Conservation (phyloP, 2,113 vertebrate species). For the Pavo muticus region DNA sequence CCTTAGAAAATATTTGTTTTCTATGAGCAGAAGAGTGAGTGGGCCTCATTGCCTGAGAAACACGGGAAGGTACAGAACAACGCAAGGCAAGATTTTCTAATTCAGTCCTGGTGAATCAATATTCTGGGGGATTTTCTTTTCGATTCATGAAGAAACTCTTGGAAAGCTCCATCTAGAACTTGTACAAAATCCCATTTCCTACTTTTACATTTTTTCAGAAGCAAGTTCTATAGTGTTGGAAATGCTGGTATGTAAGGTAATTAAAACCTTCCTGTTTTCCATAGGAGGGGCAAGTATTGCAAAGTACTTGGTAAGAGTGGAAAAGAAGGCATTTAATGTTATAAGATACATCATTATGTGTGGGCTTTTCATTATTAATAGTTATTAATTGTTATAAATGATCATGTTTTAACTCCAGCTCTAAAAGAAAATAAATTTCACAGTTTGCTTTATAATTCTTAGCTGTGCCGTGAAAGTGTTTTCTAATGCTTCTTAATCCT, state of each 20-base stretch:
- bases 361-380: background rate
- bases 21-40: background rate
- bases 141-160: background rate
- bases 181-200: background rate
- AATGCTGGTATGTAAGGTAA: background rate
- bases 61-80: background rate
- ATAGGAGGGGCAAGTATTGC: background rate
- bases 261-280: background rate
- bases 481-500: background rate
- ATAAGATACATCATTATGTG: background rate
- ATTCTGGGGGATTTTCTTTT: background rate
- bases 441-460: background rate
- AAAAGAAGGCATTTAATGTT: background rate
- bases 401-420: background rate
- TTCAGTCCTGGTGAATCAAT: background rate
- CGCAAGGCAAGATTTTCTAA: background rate
- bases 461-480: background rate
- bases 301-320: background rate
- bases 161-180: background rate
- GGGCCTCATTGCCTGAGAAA: background rate
- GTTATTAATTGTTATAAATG: background rate
- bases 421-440: background rate
- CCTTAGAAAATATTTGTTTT: background rate
- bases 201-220: background rate
- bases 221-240: background rate